Evolutionary conservation across 2,113 vertebrate genomes (phyloP), one percentile per base, ranked within the genome.

Genomic region (Bufo bufo): DNA sequence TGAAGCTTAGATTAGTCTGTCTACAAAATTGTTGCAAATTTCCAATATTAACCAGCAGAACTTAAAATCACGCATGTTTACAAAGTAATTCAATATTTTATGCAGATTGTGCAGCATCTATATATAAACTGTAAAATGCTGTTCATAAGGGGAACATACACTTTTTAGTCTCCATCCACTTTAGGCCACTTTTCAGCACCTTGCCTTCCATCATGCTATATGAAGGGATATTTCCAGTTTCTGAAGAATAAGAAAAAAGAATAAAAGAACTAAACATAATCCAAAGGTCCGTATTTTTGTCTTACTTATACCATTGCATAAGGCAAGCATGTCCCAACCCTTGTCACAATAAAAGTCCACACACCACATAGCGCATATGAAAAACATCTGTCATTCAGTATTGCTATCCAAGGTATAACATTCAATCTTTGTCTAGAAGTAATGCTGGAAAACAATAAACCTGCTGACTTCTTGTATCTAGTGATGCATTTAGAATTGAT

Each of bases 401-500:
- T 82, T 83, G 69, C 69, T 83, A 47, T 82, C 58, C 17, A 82
- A 83, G 86, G 86, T 75, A 82, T 82, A 88, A 33, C 56, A 88
- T 83, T 88, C 45, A 75, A 88, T 88, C 79, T 83, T 83, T 75
- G 86, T 63, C 77, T 75, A 50, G 19, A 82, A 50, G 43, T 78
- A 66, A 52, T 63, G 65, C 65, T 50, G 52, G 20, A 86, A 90
- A 87, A 87, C 85, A 84, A 80, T 89, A 88, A 85, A 88, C 75
- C 58, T 50, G 14, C 52, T 52, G 23, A 69, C 86, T 88, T 74
- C 75, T 86, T 43, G 56, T 72, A 50, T 14, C 49, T 23, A 59
- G 11, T 47, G 80, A 84, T 77, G 89, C 84, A 81, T 83, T 79
- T 59, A 89, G 80, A 89, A 90, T 89, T 75, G 87, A 90, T 87